phyloP scores from a whole-genome alignment of 2,888 invertebrate genomes.

The Brassicogethes aeneus region DNA sequence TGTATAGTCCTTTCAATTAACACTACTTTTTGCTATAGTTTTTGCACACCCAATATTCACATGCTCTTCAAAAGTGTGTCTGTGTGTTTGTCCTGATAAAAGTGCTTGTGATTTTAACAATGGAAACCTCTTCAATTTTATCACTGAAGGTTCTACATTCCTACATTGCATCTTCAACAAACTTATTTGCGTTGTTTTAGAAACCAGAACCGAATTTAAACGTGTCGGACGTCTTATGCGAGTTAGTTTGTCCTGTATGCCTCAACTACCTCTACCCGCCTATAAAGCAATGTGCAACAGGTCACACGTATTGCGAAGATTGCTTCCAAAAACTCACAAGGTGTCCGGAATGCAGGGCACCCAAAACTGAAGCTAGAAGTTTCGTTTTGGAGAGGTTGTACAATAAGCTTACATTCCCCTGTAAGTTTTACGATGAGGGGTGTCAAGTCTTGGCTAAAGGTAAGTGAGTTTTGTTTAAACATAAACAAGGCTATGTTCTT shows the following conservation, averaged over 20 bases:
- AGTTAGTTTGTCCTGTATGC: slow-evolving; percentile 13
- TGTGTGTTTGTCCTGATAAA: slow-evolving; percentile 1
- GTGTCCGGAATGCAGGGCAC: slow-evolving; percentile 16
- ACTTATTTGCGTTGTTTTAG: too few species aligned
- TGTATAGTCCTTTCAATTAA: too few species aligned
- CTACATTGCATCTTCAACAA: too few species aligned
- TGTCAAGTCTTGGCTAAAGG: not conserved
- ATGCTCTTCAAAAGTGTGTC: too few species aligned
- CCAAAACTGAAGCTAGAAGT: slow-evolving; percentile 9
- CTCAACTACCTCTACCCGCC: slow-evolving; percentile 9
- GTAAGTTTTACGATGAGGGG: not conserved
- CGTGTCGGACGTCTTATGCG: not conserved
- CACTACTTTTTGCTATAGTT: too few species aligned
- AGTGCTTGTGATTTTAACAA: too few species aligned
- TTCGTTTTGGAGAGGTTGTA: slow-evolving; percentile 9
- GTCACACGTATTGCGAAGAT: slow-evolving; percentile 10
- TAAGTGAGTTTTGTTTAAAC: too few species aligned
- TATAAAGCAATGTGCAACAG: slow-evolving; percentile 13
- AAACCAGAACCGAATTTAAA: too few species aligned
- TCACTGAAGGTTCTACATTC: too few species aligned
- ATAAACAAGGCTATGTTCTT: too few species aligned
- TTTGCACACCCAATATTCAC: too few species aligned
- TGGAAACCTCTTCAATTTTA: too few species aligned
- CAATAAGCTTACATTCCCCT: not conserved
- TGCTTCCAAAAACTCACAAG: slow-evolving; percentile 14